These are phyloP conservation scores for Zelostemma sp. DNA, from an alignment of 1,140 invertebrate species.

Conservation along the genomic window DNA sequence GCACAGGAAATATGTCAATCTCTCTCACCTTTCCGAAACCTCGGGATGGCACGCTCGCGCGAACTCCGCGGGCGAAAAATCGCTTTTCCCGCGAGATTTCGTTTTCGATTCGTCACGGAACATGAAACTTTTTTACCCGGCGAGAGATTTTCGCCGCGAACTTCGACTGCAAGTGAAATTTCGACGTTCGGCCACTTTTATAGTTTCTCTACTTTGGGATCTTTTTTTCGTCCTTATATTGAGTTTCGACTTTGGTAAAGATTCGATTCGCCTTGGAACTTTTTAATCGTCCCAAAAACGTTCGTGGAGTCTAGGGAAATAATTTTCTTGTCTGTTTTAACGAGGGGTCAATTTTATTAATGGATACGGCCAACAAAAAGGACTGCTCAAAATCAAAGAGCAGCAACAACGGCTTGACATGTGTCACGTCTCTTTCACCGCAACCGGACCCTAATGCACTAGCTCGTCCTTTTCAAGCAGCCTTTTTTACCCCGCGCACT, in stretches of 20 bases:
- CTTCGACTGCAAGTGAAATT: slow-evolving; percentile 23
- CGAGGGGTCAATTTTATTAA: too few species aligned
- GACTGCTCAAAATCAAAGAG: too few species aligned
- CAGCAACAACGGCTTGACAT: background rate
- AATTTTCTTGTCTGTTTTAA: too few species aligned
- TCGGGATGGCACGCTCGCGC: background rate
- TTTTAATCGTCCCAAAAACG: too few species aligned
- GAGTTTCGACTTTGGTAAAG: too few species aligned
- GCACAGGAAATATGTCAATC: slow-evolving; percentile 27
- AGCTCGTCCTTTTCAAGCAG: background rate
- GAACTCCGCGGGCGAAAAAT: slow-evolving; percentile 18
- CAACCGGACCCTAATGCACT: background rate
- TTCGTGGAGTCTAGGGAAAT: too few species aligned
- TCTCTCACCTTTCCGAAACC: background rate
- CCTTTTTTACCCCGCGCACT: background rate
- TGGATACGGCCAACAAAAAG: too few species aligned
- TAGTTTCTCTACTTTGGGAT: slow-evolving; percentile 9
- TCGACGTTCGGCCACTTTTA: slow-evolving; percentile 23
- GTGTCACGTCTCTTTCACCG: background rate
- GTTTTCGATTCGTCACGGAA: slow-evolving; percentile 20
- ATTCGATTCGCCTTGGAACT: too few species aligned
- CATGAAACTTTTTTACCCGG: slow-evolving; percentile 2
- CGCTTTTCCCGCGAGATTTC: slow-evolving; percentile 1
- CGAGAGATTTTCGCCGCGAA: slow-evolving; percentile 17
- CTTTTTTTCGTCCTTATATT: background rate